Percentiles rank a stretch among this genome's conserved stretches.
Conservation (phyloP, 2,888 invertebrate species). For the Xestobium rufovillosum region DNA sequence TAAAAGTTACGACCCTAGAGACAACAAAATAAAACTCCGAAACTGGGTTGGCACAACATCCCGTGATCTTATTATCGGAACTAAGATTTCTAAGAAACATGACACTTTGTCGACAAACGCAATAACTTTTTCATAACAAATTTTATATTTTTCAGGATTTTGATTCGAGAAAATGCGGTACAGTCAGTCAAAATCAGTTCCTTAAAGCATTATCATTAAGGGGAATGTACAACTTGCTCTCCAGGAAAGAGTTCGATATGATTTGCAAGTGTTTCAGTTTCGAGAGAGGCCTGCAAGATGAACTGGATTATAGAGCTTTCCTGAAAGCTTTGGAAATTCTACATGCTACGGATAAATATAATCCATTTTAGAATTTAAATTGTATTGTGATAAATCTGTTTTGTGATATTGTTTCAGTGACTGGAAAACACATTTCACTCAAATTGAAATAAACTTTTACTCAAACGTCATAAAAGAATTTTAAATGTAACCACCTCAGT, state of each 20-base stretch:
- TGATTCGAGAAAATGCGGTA: slow-evolving; percentile 60
- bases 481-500: too few species aligned
- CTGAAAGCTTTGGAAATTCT: slow-evolving; percentile 59
- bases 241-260: slow-evolving; percentile 59
- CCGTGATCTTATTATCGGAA: neutral
- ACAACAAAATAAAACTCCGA: slow-evolving; percentile 26
- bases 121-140: too few species aligned
- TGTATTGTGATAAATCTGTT: too few species aligned
- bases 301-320: slow-evolving; percentile 66
- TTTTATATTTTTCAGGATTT: slow-evolving; percentile 50
- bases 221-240: slow-evolving; percentile 55
- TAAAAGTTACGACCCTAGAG: slow-evolving; percentile 30
- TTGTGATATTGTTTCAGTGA: too few species aligned
- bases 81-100: neutral
- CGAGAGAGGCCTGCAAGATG: slow-evolving; percentile 51
- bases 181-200: slow-evolving; percentile 55
- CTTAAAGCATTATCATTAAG: slow-evolving; percentile 58
- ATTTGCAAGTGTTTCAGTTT: slow-evolving; percentile 68
- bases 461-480: too few species aligned
- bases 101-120: too few species aligned
- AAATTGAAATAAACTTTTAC: too few species aligned
- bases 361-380: slow-evolving; percentile 36
- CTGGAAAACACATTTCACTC: too few species aligned
- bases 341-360: slow-evolving; percentile 49
- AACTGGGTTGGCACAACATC: slow-evolving; percentile 2